phyloP scores from a whole-genome alignment of 2,888 invertebrate species.

The Parochlus steinenii region DNA sequence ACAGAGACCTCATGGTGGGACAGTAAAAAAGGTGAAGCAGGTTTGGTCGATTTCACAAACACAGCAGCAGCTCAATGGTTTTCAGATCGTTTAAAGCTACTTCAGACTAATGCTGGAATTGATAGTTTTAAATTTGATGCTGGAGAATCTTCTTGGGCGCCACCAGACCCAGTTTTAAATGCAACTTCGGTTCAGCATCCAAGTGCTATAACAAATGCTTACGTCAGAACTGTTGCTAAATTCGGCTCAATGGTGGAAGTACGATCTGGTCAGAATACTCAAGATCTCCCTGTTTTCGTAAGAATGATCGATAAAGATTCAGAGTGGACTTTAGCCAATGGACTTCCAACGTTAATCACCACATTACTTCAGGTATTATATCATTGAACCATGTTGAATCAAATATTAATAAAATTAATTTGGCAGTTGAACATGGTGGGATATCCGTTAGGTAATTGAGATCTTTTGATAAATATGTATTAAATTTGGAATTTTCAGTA shows the following conservation, averaged over 20 bases:
- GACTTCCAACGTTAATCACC: conserved; percentile 53
- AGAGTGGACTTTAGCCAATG: conserved; percentile 49
- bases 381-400: conserved; percentile 16
- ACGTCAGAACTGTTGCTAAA: conserved; percentile 36
- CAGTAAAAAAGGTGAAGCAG: conserved; percentile 21
- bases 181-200: conserved; percentile 30
- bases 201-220: conserved; percentile 36
- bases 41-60: conserved; percentile 44
- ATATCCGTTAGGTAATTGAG: background rate
- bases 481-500: conserved; percentile 26
- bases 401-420: too few relatives aligned
- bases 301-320: conserved; percentile 68
- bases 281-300: conserved; percentile 50
- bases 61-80: conserved; percentile 34
- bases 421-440: conserved; percentile 16
- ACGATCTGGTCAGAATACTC: conserved; percentile 53
- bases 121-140: conserved; percentile 71
- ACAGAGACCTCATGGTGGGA: conserved; percentile 23
- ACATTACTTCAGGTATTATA: conserved; percentile 45
- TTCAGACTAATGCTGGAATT: conserved; percentile 37
- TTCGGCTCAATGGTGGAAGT: conserved; percentile 51
- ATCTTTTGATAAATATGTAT: background rate
- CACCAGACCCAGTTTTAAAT: conserved; percentile 27
- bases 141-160: conserved; percentile 55
- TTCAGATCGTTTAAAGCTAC: conserved; percentile 22